Base-by-base conservation (phyloP, 2,797 vertebrate species). In the Sebastes oblongus region DNA sequence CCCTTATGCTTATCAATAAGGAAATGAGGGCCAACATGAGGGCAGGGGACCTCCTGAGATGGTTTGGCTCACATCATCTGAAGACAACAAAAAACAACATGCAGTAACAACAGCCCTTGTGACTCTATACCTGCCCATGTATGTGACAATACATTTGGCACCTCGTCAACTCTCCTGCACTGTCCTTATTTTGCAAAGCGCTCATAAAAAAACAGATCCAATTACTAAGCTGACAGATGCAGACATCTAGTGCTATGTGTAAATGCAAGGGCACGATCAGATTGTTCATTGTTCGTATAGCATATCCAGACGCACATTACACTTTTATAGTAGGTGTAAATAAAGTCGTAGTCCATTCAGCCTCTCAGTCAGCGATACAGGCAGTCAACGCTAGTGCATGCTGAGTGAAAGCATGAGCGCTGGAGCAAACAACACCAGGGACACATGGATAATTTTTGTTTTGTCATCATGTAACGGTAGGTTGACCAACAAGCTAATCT, bases 301-400 rank as follows among this genome's bases (percentile, higher is more conserved):
- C 72, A 82, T 86, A 85, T 85, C 81, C 79, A 87, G 74, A 85
- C 72, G 78, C 83, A 83, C 73, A 89, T 91, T 88, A 86, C 85
- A 69, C 50, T 88, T 92, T 92, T 89, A 90, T 91, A 77, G 87
- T 70, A 80, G 81, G 79, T 80, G 74, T 91, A 89, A 90, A 91
- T 90, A 86, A 86, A 72, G 83, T 82, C 65, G 69, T 67, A 71
- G 76, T 74, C 77, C 82, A 80, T 77, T 80, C 76, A 78, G 84
- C 39, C 62, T 68, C 36, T 74, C 75, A 59, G 70, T 83, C 77
- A 73, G 76, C 56, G 77, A 27, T 72, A 70, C 66, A 80, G 74
- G 60, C 83, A 73, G 66, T 82, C 82, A 62, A 22, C 5, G 16
- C 56, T 54, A 46, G 72, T 16, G 65, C 56, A 10, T 34, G 64